Percentiles rank a stretch among this genome's conserved stretches.
phyloP scores from a whole-genome alignment of 2,113 vertebrate species.

The Porphyrio hochstetteri region DNA sequence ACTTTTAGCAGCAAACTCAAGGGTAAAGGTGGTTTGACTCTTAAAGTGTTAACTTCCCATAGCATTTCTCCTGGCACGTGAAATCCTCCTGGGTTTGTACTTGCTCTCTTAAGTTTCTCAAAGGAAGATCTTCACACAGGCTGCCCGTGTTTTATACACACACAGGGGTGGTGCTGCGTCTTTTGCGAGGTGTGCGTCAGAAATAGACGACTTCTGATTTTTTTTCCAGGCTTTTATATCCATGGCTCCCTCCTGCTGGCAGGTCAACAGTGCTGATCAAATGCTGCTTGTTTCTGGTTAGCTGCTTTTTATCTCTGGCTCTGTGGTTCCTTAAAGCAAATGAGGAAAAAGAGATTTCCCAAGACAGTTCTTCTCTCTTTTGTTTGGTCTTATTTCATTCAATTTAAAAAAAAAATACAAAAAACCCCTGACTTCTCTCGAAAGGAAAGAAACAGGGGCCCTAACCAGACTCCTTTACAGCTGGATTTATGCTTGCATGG shows the following conservation, averaged over 20 bases:
- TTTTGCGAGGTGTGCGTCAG: not conserved
- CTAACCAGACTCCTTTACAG: not conserved
- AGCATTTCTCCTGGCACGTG: not conserved
- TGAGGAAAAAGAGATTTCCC: constrained; percentile 27
- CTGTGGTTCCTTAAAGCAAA: constrained; percentile 20
- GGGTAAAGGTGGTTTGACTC: not conserved
- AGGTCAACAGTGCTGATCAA: constrained; percentile 59
- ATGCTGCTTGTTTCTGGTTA: constrained; percentile 51
- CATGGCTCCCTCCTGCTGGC: constrained; percentile 43
- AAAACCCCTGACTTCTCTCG: not conserved
- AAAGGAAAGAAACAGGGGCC: not conserved
- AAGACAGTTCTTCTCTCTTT: not conserved
- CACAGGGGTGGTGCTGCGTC: accelerated
- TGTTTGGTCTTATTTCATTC: constrained; percentile 31
- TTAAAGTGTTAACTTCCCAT: not conserved
- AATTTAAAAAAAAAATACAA: not conserved
- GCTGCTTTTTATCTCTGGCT: constrained; percentile 37
- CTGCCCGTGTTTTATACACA: not conserved
- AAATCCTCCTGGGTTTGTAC: not conserved
- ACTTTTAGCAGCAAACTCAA: not conserved
- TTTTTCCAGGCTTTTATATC: constrained; percentile 42
- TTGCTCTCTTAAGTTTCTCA: constrained; percentile 14
- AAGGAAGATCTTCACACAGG: not conserved
- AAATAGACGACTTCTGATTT: not conserved
- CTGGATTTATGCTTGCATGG: not conserved